Conservation (phyloP, 2,113 vertebrate species). For the Chaetodon trifascialis region DNA sequence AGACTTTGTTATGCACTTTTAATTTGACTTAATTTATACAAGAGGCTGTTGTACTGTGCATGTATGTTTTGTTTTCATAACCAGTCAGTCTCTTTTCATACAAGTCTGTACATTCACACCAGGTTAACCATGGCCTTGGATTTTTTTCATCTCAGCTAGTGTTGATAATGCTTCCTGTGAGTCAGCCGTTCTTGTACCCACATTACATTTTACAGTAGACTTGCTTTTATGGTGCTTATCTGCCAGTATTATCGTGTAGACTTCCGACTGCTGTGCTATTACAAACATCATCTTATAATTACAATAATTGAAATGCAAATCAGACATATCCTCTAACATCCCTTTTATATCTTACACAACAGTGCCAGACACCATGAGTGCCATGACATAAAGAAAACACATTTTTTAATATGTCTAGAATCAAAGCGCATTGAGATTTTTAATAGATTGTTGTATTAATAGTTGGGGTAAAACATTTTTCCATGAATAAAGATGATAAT, state of each 20-base stretch:
- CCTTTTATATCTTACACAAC: background rate
- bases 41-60: conserved; percentile 9
- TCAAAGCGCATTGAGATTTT: background rate
- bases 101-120: background rate
- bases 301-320: conserved; percentile 4
- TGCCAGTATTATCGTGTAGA: background rate
- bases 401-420: conserved; percentile 4
- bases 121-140: background rate
- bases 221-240: background rate
- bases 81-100: background rate
- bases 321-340: background rate
- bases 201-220: background rate
- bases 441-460: conserved; percentile 4
- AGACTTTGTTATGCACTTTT: background rate
- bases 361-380: background rate
- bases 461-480: conserved; percentile 27
- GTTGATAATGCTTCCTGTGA: conserved; percentile 10
- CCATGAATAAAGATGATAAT: conserved; percentile 56
- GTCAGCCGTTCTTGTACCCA: background rate
- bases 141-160: background rate
- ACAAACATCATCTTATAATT: background rate
- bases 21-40: conserved; percentile 2
- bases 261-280: background rate
- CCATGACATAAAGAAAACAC: background rate
- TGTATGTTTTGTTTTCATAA: background rate